Conservation (phyloP, 2,797 vertebrate species). For the Scleropages formosus region DNA sequence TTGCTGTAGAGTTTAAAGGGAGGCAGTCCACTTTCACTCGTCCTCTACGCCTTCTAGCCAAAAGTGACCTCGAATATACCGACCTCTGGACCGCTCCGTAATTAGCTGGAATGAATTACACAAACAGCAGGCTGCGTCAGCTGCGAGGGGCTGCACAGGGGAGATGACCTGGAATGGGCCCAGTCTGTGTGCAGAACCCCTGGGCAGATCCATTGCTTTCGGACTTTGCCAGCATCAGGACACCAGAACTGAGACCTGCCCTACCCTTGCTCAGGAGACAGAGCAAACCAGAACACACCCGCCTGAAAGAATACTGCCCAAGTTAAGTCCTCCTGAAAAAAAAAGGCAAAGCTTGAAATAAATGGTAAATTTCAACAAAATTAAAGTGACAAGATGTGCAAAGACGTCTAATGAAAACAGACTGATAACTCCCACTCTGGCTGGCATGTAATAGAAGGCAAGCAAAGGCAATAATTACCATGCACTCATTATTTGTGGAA, state of each 20-base stretch:
- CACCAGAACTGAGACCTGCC: not conserved
- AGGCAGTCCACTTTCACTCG: too few species aligned
- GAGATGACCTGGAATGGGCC: slow-evolving; percentile 31
- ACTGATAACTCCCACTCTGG: not conserved
- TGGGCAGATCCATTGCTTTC: not conserved
- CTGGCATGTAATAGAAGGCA: not conserved
- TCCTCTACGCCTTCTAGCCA: not conserved
- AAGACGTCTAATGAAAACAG: slow-evolving; percentile 6
- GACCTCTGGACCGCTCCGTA: slow-evolving; percentile 16
- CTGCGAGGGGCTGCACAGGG: not conserved
- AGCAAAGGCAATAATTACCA: slow-evolving; percentile 1
- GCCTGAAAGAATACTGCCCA: not conserved
- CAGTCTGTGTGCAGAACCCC: not conserved
- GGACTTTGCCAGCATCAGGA: not conserved
- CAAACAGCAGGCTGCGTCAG: slow-evolving; percentile 25
- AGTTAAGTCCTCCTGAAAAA: not conserved
- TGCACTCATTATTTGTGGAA: not conserved
- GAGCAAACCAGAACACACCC: not conserved
- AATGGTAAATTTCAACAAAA: slow-evolving; percentile 9
- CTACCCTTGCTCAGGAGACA: not conserved
- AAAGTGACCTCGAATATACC: slow-evolving; percentile 16
- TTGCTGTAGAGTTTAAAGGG: too few species aligned
- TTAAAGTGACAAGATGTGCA: slow-evolving; percentile 5
- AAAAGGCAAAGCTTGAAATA: not conserved
- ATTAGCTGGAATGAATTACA: slow-evolving; percentile 28